Conservation (phyloP, 2,113 vertebrate species). For the Zapus hudsonius region DNA sequence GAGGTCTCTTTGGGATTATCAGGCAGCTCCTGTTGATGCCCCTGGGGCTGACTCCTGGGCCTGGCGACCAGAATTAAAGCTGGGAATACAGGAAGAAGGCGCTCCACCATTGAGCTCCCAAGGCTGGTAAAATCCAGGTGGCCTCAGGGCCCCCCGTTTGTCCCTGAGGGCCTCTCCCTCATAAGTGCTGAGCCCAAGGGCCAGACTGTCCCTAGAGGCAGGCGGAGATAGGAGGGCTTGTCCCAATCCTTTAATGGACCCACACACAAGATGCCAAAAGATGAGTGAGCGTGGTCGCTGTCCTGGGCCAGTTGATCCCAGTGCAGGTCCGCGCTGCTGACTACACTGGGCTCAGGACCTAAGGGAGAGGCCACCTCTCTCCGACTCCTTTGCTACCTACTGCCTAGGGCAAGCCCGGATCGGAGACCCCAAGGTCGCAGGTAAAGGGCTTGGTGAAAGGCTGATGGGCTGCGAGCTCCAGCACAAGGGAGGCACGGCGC, state of each 20-base stretch:
- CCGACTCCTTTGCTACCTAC: background rate
- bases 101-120: background rate
- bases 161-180: conserved; percentile 5
- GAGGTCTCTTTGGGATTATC: background rate
- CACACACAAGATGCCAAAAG: conserved; percentile 31
- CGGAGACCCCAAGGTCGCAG: conserved; percentile 38
- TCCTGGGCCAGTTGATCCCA: conserved; percentile 14
- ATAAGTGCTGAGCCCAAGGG: background rate
- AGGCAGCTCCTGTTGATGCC: background rate
- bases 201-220: conserved; percentile 21
- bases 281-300: background rate
- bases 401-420: background rate
- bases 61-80: background rate
- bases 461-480: background rate
- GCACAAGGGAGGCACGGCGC: background rate
- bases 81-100: background rate
- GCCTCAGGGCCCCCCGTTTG: background rate
- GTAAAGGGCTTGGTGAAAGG: conserved; percentile 1
- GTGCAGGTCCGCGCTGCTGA: background rate
- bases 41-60: background rate
- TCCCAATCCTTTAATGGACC: conserved; percentile 17
- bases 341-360: background rate
- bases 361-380: background rate
- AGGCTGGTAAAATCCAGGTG: background rate
- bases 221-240: background rate